Conservation (phyloP, 2,888 invertebrate species). For the Tupiocoris notatus region DNA sequence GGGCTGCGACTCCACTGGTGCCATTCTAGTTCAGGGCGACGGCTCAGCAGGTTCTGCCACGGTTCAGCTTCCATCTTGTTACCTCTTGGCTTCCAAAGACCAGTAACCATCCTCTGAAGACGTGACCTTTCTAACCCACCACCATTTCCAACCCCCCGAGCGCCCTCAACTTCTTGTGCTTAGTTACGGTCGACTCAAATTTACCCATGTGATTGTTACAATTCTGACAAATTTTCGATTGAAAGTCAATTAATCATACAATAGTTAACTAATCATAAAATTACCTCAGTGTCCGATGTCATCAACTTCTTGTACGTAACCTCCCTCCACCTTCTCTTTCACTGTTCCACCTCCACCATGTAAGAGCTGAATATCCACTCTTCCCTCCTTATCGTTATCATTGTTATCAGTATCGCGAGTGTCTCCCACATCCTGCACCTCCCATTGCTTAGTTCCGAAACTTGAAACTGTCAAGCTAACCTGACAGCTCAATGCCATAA, state of each 20-base stretch:
- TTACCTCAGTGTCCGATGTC: too few species aligned
- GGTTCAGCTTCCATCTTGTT: neutral
- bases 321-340: neutral
- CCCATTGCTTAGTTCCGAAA: too few species aligned
- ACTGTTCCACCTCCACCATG: neutral
- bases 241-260: too few species aligned
- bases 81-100: neutral
- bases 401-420: neutral
- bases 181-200: too few species aligned
- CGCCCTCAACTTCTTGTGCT: conserved; percentile 26
- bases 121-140: neutral
- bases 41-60: conserved; percentile 38
- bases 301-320: too few species aligned
- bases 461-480: too few species aligned
- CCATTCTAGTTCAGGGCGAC: conserved; percentile 52
- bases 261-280: too few species aligned
- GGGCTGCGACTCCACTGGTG: conserved; percentile 51
- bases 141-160: neutral
- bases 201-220: too few species aligned
- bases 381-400: too few species aligned
- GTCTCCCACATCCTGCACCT: neutral
- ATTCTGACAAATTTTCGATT: too few species aligned
- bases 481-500: too few species aligned
- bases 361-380: too few species aligned
- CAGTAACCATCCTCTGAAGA: neutral